phyloP scores from a whole-genome alignment of 2,113 vertebrate species.

The Bagarius yarrelli region DNA sequence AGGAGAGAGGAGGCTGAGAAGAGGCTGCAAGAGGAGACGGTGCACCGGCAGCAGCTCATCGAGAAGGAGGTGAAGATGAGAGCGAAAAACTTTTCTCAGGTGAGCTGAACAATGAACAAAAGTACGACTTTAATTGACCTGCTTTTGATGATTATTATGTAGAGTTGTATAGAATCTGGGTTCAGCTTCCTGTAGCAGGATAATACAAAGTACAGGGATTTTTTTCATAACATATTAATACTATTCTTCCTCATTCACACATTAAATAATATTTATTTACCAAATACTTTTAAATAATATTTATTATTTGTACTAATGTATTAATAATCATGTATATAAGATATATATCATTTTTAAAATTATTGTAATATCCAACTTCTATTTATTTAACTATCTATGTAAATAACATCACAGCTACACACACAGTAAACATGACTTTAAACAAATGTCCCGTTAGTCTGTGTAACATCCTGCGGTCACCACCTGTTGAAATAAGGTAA shows the following conservation, averaged over 20 bases:
- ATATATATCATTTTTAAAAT: not conserved
- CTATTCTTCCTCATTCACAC: not conserved
- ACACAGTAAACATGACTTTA: not conserved
- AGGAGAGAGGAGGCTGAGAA: conserved; percentile 86
- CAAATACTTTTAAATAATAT: not conserved
- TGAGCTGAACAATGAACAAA: conserved; percentile 46
- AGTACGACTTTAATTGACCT: too few relatives aligned
- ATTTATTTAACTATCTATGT: not conserved
- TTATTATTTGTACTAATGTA: not conserved
- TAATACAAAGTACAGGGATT: too few relatives aligned
- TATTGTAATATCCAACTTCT: not conserved
- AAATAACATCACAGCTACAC: not conserved
- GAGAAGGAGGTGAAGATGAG: conserved; percentile 95
- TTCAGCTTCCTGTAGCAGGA: not conserved
- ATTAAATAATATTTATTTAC: not conserved
- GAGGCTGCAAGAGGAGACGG: conserved; percentile 84
- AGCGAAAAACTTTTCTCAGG: conserved; percentile 94
- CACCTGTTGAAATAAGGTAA: not conserved
- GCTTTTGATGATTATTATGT: not conserved
- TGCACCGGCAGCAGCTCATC: conserved; percentile 84
- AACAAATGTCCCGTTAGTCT: too few relatives aligned
- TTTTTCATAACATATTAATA: not conserved
- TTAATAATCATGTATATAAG: not conserved
- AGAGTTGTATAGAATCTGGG: not conserved
- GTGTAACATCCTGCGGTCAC: not conserved